A percentile compares a stretch with the other conserved stretches of the same genome.
phyloP scores from a whole-genome alignment of 2,113 vertebrate species.

The Rynchops niger region DNA sequence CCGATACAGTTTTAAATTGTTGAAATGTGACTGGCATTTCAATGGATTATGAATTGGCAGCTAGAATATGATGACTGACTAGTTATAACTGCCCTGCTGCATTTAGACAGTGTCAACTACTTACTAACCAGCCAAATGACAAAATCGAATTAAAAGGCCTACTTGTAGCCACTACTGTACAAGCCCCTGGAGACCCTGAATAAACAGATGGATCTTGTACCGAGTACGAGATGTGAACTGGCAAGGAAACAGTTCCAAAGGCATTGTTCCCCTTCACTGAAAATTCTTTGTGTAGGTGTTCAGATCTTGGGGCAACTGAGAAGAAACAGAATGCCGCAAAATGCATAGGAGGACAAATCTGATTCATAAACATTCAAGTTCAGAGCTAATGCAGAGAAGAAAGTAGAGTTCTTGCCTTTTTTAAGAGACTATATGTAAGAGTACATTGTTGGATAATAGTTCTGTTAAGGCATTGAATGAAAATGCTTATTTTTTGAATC shows the following conservation, averaged over 20 bases:
- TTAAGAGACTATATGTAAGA: background rate
- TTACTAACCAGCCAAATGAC: background rate
- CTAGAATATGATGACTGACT: background rate
- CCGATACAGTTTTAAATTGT: background rate
- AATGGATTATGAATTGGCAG: background rate
- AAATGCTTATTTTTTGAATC: background rate
- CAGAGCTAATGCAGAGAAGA: background rate
- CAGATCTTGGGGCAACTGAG: background rate
- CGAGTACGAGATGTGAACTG: background rate
- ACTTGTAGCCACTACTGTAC: background rate
- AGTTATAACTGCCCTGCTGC: background rate
- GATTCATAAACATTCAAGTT: background rate
- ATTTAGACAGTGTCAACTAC: background rate
- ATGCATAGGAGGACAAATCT: background rate
- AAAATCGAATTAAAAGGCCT: conserved; percentile 31
- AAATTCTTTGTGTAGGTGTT: background rate
- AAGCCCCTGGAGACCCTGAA: background rate
- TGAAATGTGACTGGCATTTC: conserved; percentile 15
- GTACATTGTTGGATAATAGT: background rate
- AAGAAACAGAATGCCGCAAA: background rate
- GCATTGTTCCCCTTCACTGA: background rate
- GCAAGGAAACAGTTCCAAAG: background rate
- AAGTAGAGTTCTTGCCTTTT: background rate
- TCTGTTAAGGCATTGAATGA: background rate
- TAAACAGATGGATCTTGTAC: background rate